These are phyloP conservation scores for Nomada fabriciana DNA, from an alignment of 2,888 invertebrate genomes.

Conservation along the genomic window DNA sequence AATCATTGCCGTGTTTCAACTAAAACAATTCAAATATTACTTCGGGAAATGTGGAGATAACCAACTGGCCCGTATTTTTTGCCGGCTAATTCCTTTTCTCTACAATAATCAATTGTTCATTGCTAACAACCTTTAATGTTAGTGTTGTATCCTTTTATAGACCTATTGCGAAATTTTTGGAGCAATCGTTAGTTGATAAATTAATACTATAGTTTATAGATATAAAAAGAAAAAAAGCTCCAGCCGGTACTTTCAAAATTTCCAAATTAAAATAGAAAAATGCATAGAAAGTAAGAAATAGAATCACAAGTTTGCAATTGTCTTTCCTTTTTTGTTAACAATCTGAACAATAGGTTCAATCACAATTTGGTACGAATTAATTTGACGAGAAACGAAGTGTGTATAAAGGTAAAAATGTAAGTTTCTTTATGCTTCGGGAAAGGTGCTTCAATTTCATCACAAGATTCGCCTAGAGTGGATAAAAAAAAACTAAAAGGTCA, in stretches of 20 bases:
- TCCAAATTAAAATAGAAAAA: no score
- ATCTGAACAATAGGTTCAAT: no score
- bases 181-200: not conserved
- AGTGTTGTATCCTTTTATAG: not conserved
- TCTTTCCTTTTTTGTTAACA: no score
- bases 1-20: conserved; percentile 49
- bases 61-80: not conserved
- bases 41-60: not conserved
- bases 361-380: no score
- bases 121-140: not conserved
- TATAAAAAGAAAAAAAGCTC: no score
- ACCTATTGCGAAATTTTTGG: not conserved
- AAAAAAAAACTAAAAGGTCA: conserved; percentile 42
- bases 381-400: no score
- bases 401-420: not conserved
- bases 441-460: conserved; percentile 5
- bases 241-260: no score
- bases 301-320: not conserved
- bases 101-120: not conserved
- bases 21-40: not conserved
- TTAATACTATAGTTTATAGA: not conserved
- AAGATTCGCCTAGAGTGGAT: not conserved
- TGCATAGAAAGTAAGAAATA: not conserved
- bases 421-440: not conserved
- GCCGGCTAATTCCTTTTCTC: not conserved